These are phyloP conservation scores for Stylophora pistillata DNA, from an alignment of 64 coral and sea anemone genomes.

Conservation along the genomic window DNA sequence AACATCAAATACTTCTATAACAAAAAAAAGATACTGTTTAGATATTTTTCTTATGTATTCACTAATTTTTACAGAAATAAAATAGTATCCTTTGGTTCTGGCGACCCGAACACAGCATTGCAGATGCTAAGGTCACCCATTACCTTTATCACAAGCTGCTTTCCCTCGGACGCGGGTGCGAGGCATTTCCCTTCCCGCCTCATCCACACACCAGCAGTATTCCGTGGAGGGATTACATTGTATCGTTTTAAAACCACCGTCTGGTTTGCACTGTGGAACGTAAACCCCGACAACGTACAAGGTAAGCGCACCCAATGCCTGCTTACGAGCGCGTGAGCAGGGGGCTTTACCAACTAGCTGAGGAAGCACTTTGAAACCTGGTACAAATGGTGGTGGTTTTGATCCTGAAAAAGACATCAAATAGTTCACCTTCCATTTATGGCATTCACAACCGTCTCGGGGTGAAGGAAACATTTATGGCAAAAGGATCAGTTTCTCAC, in stretches of 20 bases:
- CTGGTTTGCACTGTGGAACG: constrained; percentile 47
- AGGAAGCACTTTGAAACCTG: constrained; percentile 12
- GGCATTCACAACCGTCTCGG: neutral
- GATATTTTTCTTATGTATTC: too few relatives aligned
- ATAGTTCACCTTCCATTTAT: neutral
- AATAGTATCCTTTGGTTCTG: neutral
- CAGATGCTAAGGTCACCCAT: neutral
- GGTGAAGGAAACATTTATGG: neutral
- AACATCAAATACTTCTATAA: too few relatives aligned
- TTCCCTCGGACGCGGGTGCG: constrained; percentile 27
- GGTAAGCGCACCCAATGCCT: constrained; percentile 5
- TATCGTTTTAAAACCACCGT: constrained; percentile 25
- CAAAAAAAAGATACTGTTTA: too few relatives aligned
- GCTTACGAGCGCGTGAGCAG: constrained; percentile 8
- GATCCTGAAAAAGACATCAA: neutral
- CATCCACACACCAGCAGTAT: constrained; percentile 69
- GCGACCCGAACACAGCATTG: neutral
- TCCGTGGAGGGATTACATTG: constrained; percentile 57
- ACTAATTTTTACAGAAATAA: too few relatives aligned
- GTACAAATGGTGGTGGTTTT: neutral
- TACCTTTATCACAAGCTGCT: constrained; percentile 38
- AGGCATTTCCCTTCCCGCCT: constrained; percentile 27
- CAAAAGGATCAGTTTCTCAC: neutral
- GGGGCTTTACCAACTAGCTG: constrained; percentile 5
- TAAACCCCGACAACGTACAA: constrained; percentile 21